Base-by-base conservation (phyloP, 1,140 invertebrate species). In the Lepidostoma basale region DNA sequence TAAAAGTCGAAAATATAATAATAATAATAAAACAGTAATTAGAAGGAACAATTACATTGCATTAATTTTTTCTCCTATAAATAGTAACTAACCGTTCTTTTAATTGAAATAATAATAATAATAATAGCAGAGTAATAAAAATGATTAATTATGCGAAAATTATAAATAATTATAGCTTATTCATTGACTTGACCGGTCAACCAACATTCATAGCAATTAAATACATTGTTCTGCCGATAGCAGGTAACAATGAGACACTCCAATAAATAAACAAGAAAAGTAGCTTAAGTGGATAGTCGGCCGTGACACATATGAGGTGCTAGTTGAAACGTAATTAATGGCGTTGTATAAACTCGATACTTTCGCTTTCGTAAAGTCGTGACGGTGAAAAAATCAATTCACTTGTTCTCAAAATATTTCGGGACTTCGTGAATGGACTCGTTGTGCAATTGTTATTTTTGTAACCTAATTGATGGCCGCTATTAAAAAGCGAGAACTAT, bases 251-350 rank as follows among this genome's bases (percentile, higher is more conserved):
- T 49, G 26, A 49, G 23, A 10, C 14, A 26, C 26, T 28, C 45
- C n/a, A n/a, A 49, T n/a, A 28, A 26, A 6, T n/a, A 9, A 45
- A 45, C n/a, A 23, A 49, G 23, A 25, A 22, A n/a, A 49, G 3
- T 22, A 36, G 14, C 5, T 3, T 36, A 9, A 36, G 33, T 36
- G 33, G 10, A 3, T 36, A 0, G 22, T 33, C 30, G 52, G 28
- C 52, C 52, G 22, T 56, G 52, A 33, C 52, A 56, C 52, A 56
- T 36, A 56, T 56, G 52, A 10, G 16, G 36, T 56, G 52, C 8
- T 20, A 18, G 10, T 56, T 16, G 28, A 36, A 22, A 10, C 44
- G 28, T 6, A 12, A 28, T 22, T 20, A 33, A n/a, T n/a, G n/a
- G n/a, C n/a, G n/a, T n/a, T n/a, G n/a, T n/a, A n/a, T n/a, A n/a